These are phyloP conservation scores for Crotophaga sulcirostris DNA, from an alignment of 2,113 vertebrate genomes.

Conservation along the genomic window DNA sequence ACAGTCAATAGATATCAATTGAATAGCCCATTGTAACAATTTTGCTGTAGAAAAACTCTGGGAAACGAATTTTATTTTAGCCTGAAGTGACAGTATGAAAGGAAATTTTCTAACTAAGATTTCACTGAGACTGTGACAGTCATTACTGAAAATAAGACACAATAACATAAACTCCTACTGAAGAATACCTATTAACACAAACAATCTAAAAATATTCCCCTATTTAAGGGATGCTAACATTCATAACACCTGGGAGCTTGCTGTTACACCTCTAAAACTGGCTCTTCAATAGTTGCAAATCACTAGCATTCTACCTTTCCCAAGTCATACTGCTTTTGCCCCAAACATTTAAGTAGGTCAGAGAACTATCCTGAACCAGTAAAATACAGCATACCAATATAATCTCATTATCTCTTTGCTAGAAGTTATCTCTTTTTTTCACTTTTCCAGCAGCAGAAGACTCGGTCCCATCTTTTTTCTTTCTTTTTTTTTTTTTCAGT, in stretches of 20 bases:
- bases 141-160: not conserved
- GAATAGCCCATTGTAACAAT: slow-evolving; percentile 17
- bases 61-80: slow-evolving; percentile 10
- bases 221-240: slow-evolving; percentile 46
- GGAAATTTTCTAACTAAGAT: not conserved
- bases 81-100: not conserved
- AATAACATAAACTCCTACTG: slow-evolving; percentile 3
- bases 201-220: slow-evolving; percentile 39
- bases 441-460: not conserved
- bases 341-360: not conserved
- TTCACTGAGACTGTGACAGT: not conserved
- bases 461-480: too few relatives aligned
- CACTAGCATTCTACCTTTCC: not conserved
- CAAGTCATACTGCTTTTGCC: not conserved
- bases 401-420: not conserved
- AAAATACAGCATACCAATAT: not conserved
- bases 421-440: not conserved
- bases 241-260: slow-evolving; percentile 40
- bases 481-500: not conserved
- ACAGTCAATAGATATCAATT: slow-evolving; percentile 4
- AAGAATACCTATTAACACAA: slow-evolving; percentile 9
- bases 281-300: not conserved
- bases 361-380: not conserved
- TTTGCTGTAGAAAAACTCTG: not conserved
- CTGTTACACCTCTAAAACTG: not conserved